Evolutionary conservation across 2,888 invertebrate species (phyloP).

Genomic region (Zaprionus bogoriensis): DNA sequence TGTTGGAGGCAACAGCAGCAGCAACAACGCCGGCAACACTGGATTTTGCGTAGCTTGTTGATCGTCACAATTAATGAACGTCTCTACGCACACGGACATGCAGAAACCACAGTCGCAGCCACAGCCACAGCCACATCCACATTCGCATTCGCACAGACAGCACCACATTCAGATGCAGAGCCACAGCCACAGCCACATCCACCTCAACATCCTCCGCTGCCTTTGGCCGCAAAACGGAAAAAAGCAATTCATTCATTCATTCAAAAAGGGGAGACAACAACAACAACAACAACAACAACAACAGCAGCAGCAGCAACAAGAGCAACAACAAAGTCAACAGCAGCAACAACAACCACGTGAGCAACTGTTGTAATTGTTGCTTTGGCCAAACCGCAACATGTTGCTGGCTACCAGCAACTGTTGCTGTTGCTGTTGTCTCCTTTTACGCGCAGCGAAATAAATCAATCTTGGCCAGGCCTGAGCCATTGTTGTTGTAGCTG

Average conservation of each 20-base stretch:
- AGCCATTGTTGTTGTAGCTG: conserved; percentile 39
- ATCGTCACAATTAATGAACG: conserved; percentile 81
- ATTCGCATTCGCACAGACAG: conserved; percentile 35
- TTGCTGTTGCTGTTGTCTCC: conserved; percentile 36
- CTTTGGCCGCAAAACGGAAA: conserved; percentile 63
- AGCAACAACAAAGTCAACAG: neutral
- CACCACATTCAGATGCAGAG: conserved; percentile 12
- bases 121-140: conserved; percentile 30
- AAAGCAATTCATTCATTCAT: conserved; percentile 77
- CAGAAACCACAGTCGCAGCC: conserved; percentile 47
- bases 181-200: conserved; percentile 30
- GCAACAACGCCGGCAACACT: conserved; percentile 18
- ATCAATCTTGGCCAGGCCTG: conserved; percentile 38
- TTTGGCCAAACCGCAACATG: conserved; percentile 69
- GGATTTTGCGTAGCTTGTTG: conserved; percentile 77
- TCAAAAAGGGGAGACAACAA: conserved; percentile 49
- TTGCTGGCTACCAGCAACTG: conserved; percentile 38
- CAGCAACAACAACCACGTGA: neutral
- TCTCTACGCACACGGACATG: conserved; percentile 71
- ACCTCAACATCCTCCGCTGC: conserved; percentile 32
- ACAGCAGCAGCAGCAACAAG: conserved; percentile 3
- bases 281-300: conserved; percentile 26
- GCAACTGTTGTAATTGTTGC: conserved; percentile 59
- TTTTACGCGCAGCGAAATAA: conserved; percentile 58
- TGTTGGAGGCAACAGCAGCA: conserved; percentile 33